phyloP scores from a whole-genome alignment of 2,113 vertebrate species.

The Myodes glareolus region DNA sequence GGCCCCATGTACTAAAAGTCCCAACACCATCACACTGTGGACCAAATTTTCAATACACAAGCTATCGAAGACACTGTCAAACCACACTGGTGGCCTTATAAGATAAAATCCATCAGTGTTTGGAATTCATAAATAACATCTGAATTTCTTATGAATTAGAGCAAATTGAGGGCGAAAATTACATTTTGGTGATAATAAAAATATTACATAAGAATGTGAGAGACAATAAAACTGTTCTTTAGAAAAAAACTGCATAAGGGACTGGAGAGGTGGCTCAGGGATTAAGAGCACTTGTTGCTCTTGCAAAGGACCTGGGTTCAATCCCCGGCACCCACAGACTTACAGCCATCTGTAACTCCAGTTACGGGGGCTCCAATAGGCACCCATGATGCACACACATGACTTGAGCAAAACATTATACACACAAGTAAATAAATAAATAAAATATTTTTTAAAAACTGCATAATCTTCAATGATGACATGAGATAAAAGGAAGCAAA shows the following conservation, averaged over 20 bases:
- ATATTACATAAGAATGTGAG: slow-evolving; percentile 5
- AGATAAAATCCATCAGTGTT: not conserved
- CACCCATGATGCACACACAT: not conserved
- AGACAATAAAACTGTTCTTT: slow-evolving; percentile 33
- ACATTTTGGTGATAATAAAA: slow-evolving; percentile 41
- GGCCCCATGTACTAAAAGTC: no score
- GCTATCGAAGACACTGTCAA: no score
- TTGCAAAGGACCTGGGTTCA: not conserved
- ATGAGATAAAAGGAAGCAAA: slow-evolving; percentile 52
- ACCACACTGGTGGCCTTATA: no score
- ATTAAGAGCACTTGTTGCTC: not conserved
- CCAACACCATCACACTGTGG: not conserved
- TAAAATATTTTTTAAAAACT: not conserved
- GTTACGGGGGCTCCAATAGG: not conserved
- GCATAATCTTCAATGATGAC: slow-evolving; percentile 47
- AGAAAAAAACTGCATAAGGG: slow-evolving; percentile 6
- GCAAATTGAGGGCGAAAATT: not conserved
- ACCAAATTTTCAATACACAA: not conserved
- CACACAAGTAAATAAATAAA: not conserved
- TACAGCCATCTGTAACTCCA: not conserved
- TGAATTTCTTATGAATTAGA: slow-evolving; percentile 6
- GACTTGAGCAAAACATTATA: no score
- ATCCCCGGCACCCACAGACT: not conserved
- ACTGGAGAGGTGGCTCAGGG: not conserved
- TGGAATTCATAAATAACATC: not conserved